These are phyloP conservation scores for Ricordea florida DNA, from an alignment of 92 coral and sea anemone genomes.

Conservation along the genomic window DNA sequence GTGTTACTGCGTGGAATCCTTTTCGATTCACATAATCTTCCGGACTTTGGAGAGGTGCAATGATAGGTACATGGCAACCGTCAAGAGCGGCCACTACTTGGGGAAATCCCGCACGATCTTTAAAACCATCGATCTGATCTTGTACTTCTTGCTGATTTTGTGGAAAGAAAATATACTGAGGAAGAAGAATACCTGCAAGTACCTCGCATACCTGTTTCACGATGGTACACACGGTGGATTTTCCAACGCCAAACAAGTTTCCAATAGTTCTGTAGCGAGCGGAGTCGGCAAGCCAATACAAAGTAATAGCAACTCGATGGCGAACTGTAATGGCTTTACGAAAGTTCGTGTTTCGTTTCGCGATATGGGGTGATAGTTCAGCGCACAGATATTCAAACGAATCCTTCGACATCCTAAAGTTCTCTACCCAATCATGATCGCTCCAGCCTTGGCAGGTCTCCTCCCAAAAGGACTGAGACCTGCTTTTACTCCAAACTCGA, in stretches of 20 bases:
- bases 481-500: neutral
- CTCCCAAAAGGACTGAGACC: slow-evolving; percentile 1
- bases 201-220: slow-evolving; percentile 23
- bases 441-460: slow-evolving; percentile 26
- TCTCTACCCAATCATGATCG: slow-evolving; percentile 25
- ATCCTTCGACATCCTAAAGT: slow-evolving; percentile 18
- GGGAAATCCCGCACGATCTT: slow-evolving; percentile 21
- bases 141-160: neutral
- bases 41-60: slow-evolving; percentile 18
- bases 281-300: slow-evolving; percentile 43
- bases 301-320: slow-evolving; percentile 36
- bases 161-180: slow-evolving; percentile 11
- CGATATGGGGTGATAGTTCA: slow-evolving; percentile 32
- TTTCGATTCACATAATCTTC: slow-evolving; percentile 37
- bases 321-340: slow-evolving; percentile 32
- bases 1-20: slow-evolving; percentile 9
- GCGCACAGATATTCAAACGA: slow-evolving; percentile 29
- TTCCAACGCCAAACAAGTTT: slow-evolving; percentile 51
- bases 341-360: slow-evolving; percentile 25
- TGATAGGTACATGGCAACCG: slow-evolving; percentile 39
- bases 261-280: slow-evolving; percentile 35
- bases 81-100: slow-evolving; percentile 18
- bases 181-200: slow-evolving; percentile 14
- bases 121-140: slow-evolving; percentile 18
- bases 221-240: slow-evolving; percentile 41